Conservation (phyloP, 2,888 invertebrate species). For the Athetis lepigone region DNA sequence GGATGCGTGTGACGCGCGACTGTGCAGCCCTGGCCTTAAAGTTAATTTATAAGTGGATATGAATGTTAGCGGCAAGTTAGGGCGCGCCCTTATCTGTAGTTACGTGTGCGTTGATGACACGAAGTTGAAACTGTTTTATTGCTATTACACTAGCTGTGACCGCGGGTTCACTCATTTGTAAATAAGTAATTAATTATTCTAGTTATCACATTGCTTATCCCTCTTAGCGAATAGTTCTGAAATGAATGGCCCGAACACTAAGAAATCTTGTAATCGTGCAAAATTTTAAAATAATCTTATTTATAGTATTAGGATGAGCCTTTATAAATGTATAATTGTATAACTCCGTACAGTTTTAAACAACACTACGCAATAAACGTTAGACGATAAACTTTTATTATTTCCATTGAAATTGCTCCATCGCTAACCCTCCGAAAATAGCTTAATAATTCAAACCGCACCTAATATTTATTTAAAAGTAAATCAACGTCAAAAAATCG, state of each 20-base stretch:
- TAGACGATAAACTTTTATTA: not conserved
- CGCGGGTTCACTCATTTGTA: too few relatives aligned
- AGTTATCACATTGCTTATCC: too few relatives aligned
- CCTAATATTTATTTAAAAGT: slow-evolving; percentile 40
- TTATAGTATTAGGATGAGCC: too few relatives aligned
- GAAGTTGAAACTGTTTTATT: too few relatives aligned
- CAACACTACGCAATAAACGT: not conserved
- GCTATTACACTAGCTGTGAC: too few relatives aligned
- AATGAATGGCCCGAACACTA: too few relatives aligned
- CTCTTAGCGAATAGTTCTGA: too few relatives aligned
- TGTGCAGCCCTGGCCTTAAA: slow-evolving; percentile 41
- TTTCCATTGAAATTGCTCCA: not conserved
- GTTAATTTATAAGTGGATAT: slow-evolving; percentile 44
- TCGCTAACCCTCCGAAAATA: slow-evolving; percentile 2
- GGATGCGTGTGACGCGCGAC: slow-evolving; percentile 42
- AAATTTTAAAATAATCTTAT: too few relatives aligned
- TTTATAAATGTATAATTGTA: too few relatives aligned
- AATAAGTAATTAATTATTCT: too few relatives aligned
- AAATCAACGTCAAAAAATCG: slow-evolving; percentile 43
- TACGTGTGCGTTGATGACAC: slow-evolving; percentile 4
- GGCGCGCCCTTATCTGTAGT: slow-evolving; percentile 25
- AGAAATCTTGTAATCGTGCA: too few relatives aligned
- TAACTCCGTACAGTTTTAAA: too few relatives aligned
- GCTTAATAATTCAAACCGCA: slow-evolving; percentile 19
- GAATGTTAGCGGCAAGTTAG: slow-evolving; percentile 38